Evolutionary conservation across 1,140 invertebrate genomes (phyloP).

Genomic region (Drosophila mayri): DNA sequence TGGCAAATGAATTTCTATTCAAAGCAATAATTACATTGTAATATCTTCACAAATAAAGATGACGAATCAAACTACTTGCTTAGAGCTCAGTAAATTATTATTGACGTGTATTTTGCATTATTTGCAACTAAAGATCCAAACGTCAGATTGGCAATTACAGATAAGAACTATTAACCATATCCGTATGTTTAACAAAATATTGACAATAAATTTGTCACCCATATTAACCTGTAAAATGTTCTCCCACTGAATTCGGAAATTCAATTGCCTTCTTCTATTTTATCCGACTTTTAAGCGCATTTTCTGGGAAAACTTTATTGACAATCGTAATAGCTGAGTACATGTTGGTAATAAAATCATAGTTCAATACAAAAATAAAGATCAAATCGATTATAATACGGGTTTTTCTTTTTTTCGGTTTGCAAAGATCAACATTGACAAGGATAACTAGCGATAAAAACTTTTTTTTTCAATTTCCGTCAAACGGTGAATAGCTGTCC

Average conservation of each 20-base stretch:
- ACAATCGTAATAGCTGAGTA: constrained; percentile 51
- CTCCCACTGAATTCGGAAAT: neutral
- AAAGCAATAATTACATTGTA: neutral
- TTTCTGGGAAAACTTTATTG: constrained; percentile 68
- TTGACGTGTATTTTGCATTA: neutral
- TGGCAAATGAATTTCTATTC: neutral
- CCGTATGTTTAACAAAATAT: neutral
- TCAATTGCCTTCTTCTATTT: neutral
- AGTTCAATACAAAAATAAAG: constrained; percentile 52
- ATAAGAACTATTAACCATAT: neutral
- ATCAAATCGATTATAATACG: constrained; percentile 54
- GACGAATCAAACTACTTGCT: neutral
- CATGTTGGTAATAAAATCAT: constrained; percentile 64
- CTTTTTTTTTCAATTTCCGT: constrained; percentile 13
- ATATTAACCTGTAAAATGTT: too few relatives aligned
- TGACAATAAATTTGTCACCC: neutral
- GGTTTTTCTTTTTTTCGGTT: constrained; percentile 10
- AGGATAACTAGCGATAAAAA: constrained; percentile 40
- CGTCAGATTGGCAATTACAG: neutral
- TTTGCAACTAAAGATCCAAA: too few relatives aligned
- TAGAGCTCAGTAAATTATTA: neutral
- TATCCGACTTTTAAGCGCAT: constrained; percentile 2
- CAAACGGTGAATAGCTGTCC: constrained; percentile 7
- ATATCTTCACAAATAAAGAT: neutral
- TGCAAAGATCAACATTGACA: constrained; percentile 54